A percentile compares a stretch with the other conserved stretches of the same genome.
Evolutionary conservation across 2,888 invertebrate species (phyloP).

Genomic region (Eristalis intricaria): DNA sequence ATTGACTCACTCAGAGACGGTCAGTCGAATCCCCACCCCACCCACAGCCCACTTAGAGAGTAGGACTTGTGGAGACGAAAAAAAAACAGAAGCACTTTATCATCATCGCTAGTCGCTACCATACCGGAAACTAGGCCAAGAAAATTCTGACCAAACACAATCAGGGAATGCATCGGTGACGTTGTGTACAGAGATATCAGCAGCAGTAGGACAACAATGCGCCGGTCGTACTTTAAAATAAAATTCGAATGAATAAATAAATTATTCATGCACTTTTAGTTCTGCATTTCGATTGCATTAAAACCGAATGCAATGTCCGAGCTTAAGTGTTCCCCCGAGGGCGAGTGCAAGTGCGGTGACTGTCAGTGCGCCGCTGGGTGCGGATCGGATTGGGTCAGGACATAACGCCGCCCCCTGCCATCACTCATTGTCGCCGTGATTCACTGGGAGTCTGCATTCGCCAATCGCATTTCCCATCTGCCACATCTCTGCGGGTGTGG

Average conservation of each 20-base stretch:
- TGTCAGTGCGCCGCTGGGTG: not conserved
- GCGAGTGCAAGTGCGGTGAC: not conserved
- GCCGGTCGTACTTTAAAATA: not conserved
- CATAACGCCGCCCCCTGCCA: not conserved
- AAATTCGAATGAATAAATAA: slow-evolving; percentile 57
- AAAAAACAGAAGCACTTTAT: slow-evolving; percentile 21
- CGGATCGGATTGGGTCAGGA: not conserved
- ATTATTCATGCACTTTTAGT: slow-evolving; percentile 69
- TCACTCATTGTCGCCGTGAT: not conserved
- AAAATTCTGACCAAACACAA: slow-evolving; percentile 61
- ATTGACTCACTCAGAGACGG: slow-evolving; percentile 24
- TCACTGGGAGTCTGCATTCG: not conserved
- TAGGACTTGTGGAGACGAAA: not conserved
- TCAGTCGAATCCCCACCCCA: not conserved
- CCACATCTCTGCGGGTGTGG: too few relatives aligned
- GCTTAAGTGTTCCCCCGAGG: slow-evolving; percentile 54
- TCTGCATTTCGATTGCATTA: slow-evolving; percentile 50
- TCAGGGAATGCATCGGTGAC: slow-evolving; percentile 37
- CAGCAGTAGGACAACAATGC: not conserved
- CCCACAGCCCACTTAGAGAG: slow-evolving; percentile 3
- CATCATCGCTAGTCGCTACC: slow-evolving; percentile 19
- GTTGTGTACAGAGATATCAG: slow-evolving; percentile 9
- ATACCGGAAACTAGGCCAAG: slow-evolving; percentile 59
- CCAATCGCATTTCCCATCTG: not conserved
- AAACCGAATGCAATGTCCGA: slow-evolving; percentile 37